Conservation (phyloP, 2,113 vertebrate species). For the rabbit (Oryctolagus cuniculus) region mOryCun1.1 NC_091438.1:12689501-12690000, state of each 20-base stretch:
- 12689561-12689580: too few relatives aligned
- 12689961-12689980: rapidly evolving
- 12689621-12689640: too few relatives aligned
- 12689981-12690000: neutral
- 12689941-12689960: neutral
- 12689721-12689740: neutral
- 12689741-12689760: neutral
- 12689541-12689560: too few relatives aligned
- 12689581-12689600: too few relatives aligned
- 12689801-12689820: neutral
- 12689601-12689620: too few relatives aligned
- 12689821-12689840: neutral
- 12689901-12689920: neutral
- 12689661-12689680: neutral
- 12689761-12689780: neutral
- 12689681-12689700: neutral
- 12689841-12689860: neutral
- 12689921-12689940: neutral
- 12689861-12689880: neutral
- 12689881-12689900: too few relatives aligned
- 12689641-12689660: neutral
- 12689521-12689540: too few relatives aligned
- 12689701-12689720: neutral
- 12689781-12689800: neutral
- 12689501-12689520: too few relatives aligned